phyloP scores from a whole-genome alignment of 2,113 vertebrate genomes.

The Thinocorus orbignyianus region DNA sequence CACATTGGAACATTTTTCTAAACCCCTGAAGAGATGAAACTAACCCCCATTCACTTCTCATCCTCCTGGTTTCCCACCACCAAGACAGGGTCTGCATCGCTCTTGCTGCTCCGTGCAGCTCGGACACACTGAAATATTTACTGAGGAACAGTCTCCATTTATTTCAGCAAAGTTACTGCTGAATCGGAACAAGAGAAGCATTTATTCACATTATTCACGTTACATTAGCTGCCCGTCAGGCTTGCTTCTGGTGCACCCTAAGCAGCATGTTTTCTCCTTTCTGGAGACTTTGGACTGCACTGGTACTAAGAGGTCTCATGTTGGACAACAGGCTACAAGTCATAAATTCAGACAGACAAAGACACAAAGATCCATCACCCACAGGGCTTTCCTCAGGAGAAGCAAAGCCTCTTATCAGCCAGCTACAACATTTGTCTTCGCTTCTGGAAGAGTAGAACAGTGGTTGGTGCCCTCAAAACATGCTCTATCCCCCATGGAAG shows the following conservation, averaged over 20 bases:
- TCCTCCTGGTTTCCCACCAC: fast-evolving
- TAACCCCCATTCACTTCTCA: too few relatives aligned
- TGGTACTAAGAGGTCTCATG: fast-evolving
- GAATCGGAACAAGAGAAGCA: neutral
- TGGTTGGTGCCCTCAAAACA: neutral
- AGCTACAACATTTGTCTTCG: neutral
- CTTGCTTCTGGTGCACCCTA: neutral
- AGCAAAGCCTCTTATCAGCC: neutral
- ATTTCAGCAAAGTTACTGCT: neutral
- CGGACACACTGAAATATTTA: neutral
- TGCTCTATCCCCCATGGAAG: neutral
- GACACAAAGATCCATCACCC: neutral
- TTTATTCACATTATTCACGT: neutral
- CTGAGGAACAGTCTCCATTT: neutral
- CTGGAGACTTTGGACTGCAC: neutral
- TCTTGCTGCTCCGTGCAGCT: neutral
- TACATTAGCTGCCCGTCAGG: neutral
- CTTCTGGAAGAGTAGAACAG: neutral
- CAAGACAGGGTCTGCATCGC: neutral
- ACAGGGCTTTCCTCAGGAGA: neutral
- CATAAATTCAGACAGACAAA: neutral
- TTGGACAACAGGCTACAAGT: neutral
- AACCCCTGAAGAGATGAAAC: neutral
- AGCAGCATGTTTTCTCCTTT: neutral
- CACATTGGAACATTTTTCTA: neutral